Base-by-base conservation (phyloP, 1,140 invertebrate species). In the Pissodes strobi region DNA sequence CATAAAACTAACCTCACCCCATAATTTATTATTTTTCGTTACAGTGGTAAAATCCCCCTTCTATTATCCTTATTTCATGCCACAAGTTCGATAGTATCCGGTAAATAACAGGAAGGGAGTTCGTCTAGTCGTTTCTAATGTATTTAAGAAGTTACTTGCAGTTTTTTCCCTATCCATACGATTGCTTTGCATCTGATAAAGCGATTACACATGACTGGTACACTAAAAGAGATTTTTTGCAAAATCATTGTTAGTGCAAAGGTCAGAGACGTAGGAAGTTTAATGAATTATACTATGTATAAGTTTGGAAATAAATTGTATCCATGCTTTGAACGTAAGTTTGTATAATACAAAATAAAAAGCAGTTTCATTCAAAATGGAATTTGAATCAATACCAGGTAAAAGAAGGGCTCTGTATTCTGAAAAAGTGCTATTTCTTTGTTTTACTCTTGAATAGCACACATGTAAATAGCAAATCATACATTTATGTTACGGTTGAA, bases 61-160 rank as follows among this genome's bases (percentile, higher is more conserved):
- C 43, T 37, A 46, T 34, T 41, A 22, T 27, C n/a, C 57, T 34
- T 46, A 48, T 48, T 34, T 39, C 18, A 15, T 49, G 46, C 13
- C 19, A 39, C 57, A 60, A 34, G 25, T 21, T 39, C 21, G 23
- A 43, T 17, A 46, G 23, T 18, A 46, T 46, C 19, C 56, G 30
- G 53, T 43, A 41, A 46, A 58, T 43, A 43, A 58, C 15, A n/a
- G 22, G 41, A 13, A 37, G 39, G 56, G 15, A 27, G 56, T 22
- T 43, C 18, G 30, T 17, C 43, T 21, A 61, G 34, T 58, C 53
- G 45, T 59, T 68, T 64, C 55, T 34, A 58, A 64, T 62, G 56
- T 60, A 64, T 68, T 68, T 68, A 68, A 56, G 48, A 49, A 68
- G 27, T 68, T 68, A 68, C 66, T 64, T 68, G 66, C 66, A 68